These are phyloP conservation scores for Apogon hyalosoma DNA, from an alignment of 2,797 vertebrate genomes.

Conservation along the genomic window DNA sequence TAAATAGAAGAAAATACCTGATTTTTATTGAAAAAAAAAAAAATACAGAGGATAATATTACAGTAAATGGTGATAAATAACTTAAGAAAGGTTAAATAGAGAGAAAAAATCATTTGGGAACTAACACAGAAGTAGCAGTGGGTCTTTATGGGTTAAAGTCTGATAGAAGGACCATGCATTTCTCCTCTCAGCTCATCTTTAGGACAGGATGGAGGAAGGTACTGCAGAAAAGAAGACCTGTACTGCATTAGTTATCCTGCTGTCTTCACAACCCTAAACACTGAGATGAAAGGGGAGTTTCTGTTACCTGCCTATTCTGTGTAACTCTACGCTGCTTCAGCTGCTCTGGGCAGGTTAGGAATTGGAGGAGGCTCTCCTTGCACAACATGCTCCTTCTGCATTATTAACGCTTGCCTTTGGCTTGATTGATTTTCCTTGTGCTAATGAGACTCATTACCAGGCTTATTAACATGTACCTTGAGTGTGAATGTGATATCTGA, in stretches of 20 bases:
- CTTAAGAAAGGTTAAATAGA: too few relatives aligned
- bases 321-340: conserved; percentile 52
- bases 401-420: conserved; percentile 81
- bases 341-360: conserved; percentile 45
- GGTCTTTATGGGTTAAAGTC: neutral
- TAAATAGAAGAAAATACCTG: too few relatives aligned
- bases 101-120: too few relatives aligned
- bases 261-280: neutral
- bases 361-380: conserved; percentile 47
- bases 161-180: neutral
- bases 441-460: conserved; percentile 87
- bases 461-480: conserved; percentile 74
- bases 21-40: too few relatives aligned
- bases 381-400: conserved; percentile 72
- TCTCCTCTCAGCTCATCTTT: neutral
- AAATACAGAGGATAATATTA: too few relatives aligned
- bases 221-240: neutral
- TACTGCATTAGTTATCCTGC: neutral
- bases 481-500: conserved; percentile 72
- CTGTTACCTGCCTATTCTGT: conserved; percentile 6
- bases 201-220: conserved; percentile 3
- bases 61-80: too few relatives aligned
- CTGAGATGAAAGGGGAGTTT: conserved; percentile 10
- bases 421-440: conserved; percentile 82
- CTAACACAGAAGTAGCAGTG: too few relatives aligned